Conservation (phyloP, 35 echinoderm and acorn worm species). For the Stichopus chloronotus region DNA sequence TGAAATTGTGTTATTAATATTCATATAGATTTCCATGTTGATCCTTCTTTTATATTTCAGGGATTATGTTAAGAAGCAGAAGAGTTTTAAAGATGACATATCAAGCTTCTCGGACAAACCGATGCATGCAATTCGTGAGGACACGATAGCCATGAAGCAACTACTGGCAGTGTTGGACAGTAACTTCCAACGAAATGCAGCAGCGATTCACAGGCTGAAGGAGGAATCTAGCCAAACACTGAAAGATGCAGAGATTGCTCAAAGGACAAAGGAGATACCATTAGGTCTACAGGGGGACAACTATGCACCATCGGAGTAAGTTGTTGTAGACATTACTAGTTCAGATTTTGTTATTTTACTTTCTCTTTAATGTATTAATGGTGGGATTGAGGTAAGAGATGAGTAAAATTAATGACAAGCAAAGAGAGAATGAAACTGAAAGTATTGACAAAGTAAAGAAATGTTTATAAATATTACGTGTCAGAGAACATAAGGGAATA, state of each 20-base stretch:
- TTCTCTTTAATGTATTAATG: neutral
- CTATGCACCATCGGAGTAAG: conserved; percentile 86
- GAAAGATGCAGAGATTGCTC: conserved; percentile 94
- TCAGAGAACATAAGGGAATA: too few species aligned
- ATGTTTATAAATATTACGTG: too few species aligned
- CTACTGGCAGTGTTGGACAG: conserved; percentile 75
- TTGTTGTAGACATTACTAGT: neutral
- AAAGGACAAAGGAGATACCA: conserved; percentile 88
- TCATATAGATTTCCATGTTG: too few species aligned
- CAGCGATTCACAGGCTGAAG: conserved; percentile 86
- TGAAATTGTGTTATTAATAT: too few species aligned
- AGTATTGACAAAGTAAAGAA: too few species aligned
- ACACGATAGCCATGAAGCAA: conserved; percentile 84
- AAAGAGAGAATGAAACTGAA: too few species aligned
- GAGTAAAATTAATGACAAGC: neutral
- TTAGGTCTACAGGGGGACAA: conserved; percentile 86
- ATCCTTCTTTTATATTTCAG: conserved; percentile 24
- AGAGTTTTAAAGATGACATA: conserved; percentile 84
- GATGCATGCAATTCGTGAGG: conserved; percentile 74
- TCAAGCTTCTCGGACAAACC: conserved; percentile 87
- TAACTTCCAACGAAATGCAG: conserved; percentile 81
- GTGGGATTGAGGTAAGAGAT: neutral
- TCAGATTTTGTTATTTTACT: too few species aligned
- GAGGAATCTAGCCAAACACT: conserved; percentile 79
- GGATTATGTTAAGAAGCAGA: conserved; percentile 94